A percentile compares a stretch with the other conserved stretches of the same genome.
Conservation (phyloP, 2,797 vertebrate genomes). For the Catamblyrhynchus diadema region DNA sequence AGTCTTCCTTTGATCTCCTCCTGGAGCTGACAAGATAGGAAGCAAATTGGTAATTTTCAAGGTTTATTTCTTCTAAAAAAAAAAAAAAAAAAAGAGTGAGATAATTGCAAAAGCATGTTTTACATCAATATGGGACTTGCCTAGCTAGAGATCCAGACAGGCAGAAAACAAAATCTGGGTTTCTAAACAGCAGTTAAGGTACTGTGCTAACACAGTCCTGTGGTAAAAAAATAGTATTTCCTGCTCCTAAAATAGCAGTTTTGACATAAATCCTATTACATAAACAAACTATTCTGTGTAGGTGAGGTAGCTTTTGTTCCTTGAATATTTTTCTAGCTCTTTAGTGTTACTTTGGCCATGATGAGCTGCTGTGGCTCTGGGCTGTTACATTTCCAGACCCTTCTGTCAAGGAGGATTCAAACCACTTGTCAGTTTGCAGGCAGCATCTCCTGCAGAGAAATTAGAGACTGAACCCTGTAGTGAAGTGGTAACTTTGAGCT, state of each 20-base stretch:
- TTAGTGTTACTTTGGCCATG: neutral
- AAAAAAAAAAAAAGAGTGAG: neutral
- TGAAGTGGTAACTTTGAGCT: constrained; percentile 44
- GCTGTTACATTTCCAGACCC: neutral
- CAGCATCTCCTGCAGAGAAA: neutral
- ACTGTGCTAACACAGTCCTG: neutral
- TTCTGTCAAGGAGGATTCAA: constrained; percentile 20
- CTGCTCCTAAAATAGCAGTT: neutral
- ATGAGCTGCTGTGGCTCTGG: neutral
- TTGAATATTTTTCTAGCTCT: neutral
- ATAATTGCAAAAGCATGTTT: neutral
- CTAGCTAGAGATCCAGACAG: neutral
- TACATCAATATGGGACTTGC: neutral
- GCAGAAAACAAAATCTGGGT: neutral
- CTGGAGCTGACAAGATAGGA: neutral
- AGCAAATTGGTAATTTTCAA: neutral
- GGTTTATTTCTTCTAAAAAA: neutral
- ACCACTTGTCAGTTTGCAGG: neutral
- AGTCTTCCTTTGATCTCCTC: neutral
- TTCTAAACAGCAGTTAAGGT: neutral
- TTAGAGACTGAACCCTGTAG: neutral
- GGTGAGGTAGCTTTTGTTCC: neutral
- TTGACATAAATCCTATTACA: neutral
- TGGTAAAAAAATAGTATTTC: neutral
- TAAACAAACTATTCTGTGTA: neutral